phyloP scores from a whole-genome alignment of 2,797 vertebrate genomes.

The Lagodon rhomboides region DNA sequence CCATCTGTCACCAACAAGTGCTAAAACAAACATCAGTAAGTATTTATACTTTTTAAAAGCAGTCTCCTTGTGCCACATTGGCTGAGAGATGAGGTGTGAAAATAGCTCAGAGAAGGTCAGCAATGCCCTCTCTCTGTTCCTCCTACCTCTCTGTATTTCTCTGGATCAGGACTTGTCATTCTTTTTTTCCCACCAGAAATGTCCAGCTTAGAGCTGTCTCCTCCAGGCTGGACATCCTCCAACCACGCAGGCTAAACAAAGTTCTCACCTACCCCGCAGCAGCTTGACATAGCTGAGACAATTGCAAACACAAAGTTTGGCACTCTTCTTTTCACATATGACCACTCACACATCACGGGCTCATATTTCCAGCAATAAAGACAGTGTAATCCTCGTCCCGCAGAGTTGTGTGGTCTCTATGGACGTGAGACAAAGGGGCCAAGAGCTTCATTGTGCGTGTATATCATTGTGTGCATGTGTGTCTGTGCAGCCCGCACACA shows the following conservation, averaged over 20 bases:
- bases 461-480: conserved; percentile 3
- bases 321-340: conserved; percentile 26
- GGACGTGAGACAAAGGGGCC: conserved; percentile 39
- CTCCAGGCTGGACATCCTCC: conserved; percentile 25
- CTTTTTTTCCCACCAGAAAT: neutral
- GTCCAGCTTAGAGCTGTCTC: conserved; percentile 22
- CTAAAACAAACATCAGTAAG: conserved; percentile 51
- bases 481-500: conserved; percentile 17
- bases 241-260: conserved; percentile 44
- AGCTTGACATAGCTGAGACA: conserved; percentile 30
- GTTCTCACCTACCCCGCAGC: conserved; percentile 49
- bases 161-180: conserved; percentile 35
- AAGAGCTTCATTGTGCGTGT: neutral
- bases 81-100: conserved; percentile 37
- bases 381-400: conserved; percentile 27
- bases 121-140: neutral
- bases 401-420: conserved; percentile 57
- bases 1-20: conserved; percentile 36
- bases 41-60: conserved; percentile 48
- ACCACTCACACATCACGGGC: conserved; percentile 23
- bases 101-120: conserved; percentile 36
- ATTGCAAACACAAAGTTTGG: conserved; percentile 25
- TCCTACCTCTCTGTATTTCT: conserved; percentile 2
- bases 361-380: conserved; percentile 33
- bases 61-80: conserved; percentile 41